Percentiles rank a stretch among this genome's conserved stretches.
phyloP scores from a whole-genome alignment of 2,797 vertebrate species.

The Remorina albescens region DNA sequence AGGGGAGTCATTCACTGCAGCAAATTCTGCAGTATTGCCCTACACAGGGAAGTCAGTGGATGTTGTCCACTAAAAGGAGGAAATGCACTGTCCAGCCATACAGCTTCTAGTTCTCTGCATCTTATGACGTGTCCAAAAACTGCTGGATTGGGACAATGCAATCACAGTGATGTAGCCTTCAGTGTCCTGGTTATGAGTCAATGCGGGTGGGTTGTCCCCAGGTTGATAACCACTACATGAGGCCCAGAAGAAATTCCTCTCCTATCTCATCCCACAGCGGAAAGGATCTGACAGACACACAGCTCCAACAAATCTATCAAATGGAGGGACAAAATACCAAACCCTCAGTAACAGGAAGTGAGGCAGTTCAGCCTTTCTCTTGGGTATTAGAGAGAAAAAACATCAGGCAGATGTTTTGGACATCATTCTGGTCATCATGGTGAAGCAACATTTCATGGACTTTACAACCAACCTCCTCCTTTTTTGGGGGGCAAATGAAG shows the following conservation, averaged over 20 bases:
- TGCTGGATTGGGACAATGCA: conserved; percentile 9
- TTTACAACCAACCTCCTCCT: background rate
- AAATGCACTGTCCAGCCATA: background rate
- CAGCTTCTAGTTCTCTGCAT: conserved; percentile 5
- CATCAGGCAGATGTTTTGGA: conserved; percentile 31
- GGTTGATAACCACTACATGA: conserved; percentile 21
- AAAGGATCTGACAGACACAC: conserved; percentile 44
- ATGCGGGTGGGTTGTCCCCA: conserved; percentile 24
- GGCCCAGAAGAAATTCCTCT: conserved; percentile 37
- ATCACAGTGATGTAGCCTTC: background rate
- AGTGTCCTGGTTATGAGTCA: conserved; percentile 23
- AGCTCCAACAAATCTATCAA: conserved; percentile 45
- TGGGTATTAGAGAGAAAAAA: conserved; percentile 10
- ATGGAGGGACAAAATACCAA: conserved; percentile 13
- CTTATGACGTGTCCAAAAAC: conserved; percentile 8
- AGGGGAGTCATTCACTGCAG: conserved; percentile 77
- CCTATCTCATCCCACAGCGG: conserved; percentile 56
- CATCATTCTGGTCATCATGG: background rate
- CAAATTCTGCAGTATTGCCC: conserved; percentile 71
- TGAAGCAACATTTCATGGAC: conserved; percentile 8
- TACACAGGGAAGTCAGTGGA: conserved; percentile 48
- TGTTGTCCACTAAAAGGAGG: conserved; percentile 33
- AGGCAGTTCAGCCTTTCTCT: conserved; percentile 25
- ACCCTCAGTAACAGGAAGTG: conserved; percentile 54
- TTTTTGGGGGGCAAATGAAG: conserved; percentile 36